A percentile compares a stretch with the other conserved stretches of the same genome.
Conservation (phyloP, 30 jellyfish, hydroid and myxozoan species). For the Turritopsis dohrnii region DNA sequence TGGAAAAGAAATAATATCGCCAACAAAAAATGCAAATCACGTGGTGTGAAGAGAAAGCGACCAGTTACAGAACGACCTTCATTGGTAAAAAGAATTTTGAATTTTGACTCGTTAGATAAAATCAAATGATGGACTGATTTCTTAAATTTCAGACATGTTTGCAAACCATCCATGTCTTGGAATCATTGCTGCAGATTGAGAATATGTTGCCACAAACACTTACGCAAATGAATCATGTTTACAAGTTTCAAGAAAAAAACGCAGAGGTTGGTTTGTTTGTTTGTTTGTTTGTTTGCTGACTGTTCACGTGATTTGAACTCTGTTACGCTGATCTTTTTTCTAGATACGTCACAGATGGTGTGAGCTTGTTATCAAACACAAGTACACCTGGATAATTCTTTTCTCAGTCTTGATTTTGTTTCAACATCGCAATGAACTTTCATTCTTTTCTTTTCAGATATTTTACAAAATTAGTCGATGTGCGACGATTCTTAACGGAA, state of each 20-base stretch:
- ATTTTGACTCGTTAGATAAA: neutral
- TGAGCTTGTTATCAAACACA: slow-evolving; percentile 54
- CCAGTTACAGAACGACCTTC: slow-evolving; percentile 3
- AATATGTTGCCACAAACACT: slow-evolving; percentile 40
- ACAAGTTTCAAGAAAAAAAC: slow-evolving; percentile 33
- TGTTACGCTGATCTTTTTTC: neutral
- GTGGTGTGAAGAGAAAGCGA: slow-evolving; percentile 39
- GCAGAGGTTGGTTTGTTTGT: slow-evolving; percentile 44
- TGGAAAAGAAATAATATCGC: slow-evolving; percentile 51
- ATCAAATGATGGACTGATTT: neutral
- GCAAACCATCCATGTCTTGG: slow-evolving; percentile 29
- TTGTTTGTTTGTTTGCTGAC: neutral
- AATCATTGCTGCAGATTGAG: slow-evolving; percentile 35
- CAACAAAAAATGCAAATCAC: slow-evolving; percentile 52
- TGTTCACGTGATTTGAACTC: neutral
- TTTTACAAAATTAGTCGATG: slow-evolving; percentile 35
- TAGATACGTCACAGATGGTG: slow-evolving; percentile 85
- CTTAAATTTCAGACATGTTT: neutral
- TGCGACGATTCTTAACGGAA: slow-evolving; percentile 46
- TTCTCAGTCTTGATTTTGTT: too few relatives aligned
- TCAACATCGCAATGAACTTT: too few relatives aligned
- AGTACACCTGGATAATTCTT: too few relatives aligned
- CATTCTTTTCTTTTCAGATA: slow-evolving; percentile 40
- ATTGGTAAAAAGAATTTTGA: neutral
- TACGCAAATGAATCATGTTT: slow-evolving; percentile 37